These are phyloP conservation scores for Trachelus stipa DNA, from an alignment of 2,888 invertebrate species.

Conservation along the genomic window DNA sequence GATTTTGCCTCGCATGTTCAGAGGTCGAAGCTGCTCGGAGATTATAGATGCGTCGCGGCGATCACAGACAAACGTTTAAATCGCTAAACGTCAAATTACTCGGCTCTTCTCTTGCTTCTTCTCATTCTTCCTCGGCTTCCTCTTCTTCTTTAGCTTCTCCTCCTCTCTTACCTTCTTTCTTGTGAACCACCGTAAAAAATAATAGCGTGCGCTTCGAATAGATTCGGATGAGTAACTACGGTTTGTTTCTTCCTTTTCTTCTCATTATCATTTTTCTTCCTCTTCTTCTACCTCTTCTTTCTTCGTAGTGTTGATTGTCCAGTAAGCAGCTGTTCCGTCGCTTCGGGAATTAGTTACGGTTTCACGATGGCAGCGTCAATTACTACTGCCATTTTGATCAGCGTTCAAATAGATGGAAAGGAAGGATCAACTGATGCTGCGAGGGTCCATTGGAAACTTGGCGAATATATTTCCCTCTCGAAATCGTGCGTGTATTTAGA, in stretches of 20 bases:
- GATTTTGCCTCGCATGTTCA: conserved; percentile 55
- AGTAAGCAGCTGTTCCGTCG: too few relatives aligned
- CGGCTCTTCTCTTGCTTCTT: conserved; percentile 34
- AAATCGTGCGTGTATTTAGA: too few relatives aligned
- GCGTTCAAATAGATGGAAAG: too few relatives aligned
- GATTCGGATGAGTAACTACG: conserved; percentile 41
- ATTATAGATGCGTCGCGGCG: conserved; percentile 62
- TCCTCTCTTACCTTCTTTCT: conserved; percentile 26
- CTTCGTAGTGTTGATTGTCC: conserved; percentile 4
- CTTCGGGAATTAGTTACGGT: too few relatives aligned
- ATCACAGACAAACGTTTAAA: conserved; percentile 65
- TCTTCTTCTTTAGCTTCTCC: conserved; percentile 23
- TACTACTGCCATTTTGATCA: too few relatives aligned
- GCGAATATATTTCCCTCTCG: too few relatives aligned
- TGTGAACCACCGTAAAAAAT: conserved; percentile 53
- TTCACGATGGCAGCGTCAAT: too few relatives aligned
- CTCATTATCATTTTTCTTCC: not conserved
- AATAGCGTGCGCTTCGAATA: conserved; percentile 55
- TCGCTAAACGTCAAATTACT: conserved; percentile 64
- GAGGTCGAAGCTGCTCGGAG: conserved; percentile 42
- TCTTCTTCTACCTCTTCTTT: conserved; percentile 1
- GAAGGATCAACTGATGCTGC: too few relatives aligned
- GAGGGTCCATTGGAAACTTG: too few relatives aligned
- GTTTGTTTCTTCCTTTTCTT: conserved; percentile 5
- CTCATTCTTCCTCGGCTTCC: not conserved